Base-by-base conservation (phyloP, 2,113 vertebrate genomes). In the Tetraodon nigroviridis region DNA sequence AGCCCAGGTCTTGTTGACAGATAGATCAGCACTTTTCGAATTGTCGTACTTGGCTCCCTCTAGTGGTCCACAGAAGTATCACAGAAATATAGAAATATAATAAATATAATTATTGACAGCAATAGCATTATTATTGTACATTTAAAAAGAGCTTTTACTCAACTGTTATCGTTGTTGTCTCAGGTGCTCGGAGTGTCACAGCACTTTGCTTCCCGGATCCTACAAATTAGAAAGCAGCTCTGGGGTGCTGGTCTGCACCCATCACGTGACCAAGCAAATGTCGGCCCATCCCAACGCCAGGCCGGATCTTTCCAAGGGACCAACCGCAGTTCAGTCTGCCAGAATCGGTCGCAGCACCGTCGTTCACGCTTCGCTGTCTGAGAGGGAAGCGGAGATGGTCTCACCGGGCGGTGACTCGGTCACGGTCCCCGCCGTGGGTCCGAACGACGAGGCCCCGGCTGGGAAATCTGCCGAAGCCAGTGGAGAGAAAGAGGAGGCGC, bases 121-220 rank as follows among this genome's bases (percentile, higher is more conserved):
- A 11, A 37, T 8, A 11, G 11, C 8, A 37, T 5, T 37, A 37
- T 5, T 37, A 1, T 37, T 37, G 7, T 32, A 32, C 8, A 32
- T 37, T 37, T 37, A 11, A 8, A 27, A 8, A 27, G 5, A 27
- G 24, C 7, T 27, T 27, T 27, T 27, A 27, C 7, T 27, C 7
- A 27, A 27, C 24, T 27, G 5, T 27, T 6, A 27, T 6, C 7
- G 2, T 27, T 5, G 24, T 27, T 27, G 6, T 76, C 58, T 77
- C 89, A 98, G 97, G 82, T 99, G 96, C 86, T 92, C 72, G 59
- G 92, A 95, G 75, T 98, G 97, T 73, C 92, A 87, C 87, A 94
- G 95, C 81, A 98, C 94, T 0, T 82, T 98, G 76, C 87, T 99
- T 29, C 95, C 94, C 0, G 96, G 95, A 22, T 93, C 95, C 0